Conservation (phyloP, 2,113 vertebrate genomes). For the Rhizomys pruinosus region DNA sequence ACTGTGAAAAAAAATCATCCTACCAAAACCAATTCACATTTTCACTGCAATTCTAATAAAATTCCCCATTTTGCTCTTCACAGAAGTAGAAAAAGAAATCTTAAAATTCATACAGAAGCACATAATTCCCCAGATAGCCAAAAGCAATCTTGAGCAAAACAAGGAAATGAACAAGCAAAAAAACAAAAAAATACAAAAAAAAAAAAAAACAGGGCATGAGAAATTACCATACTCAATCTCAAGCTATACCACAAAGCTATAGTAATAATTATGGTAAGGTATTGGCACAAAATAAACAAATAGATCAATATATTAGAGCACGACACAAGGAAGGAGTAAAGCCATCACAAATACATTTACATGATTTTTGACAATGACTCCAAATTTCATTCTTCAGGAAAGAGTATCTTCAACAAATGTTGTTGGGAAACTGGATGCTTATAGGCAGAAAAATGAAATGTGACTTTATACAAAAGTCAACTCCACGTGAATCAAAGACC, state of each 20-base stretch:
- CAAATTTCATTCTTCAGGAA: not conserved
- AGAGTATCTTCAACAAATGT: not conserved
- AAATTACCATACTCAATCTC: not conserved
- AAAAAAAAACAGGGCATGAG: not conserved
- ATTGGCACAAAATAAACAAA: not conserved
- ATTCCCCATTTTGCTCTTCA: not conserved
- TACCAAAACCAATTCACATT: not conserved
- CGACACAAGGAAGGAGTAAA: too few species aligned
- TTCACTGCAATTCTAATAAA: not conserved
- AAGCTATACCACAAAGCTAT: not conserved
- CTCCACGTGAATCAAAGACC: not conserved
- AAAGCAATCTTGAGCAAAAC: not conserved
- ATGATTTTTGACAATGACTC: too few species aligned
- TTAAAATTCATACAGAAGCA: not conserved
- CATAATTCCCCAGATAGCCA: not conserved
- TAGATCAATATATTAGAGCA: not conserved
- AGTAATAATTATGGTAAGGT: too few species aligned
- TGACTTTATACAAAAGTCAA: not conserved
- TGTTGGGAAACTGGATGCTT: not conserved
- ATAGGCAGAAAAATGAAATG: not conserved
- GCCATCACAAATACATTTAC: too few species aligned
- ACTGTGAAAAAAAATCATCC: not conserved
- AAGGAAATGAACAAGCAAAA: too few species aligned
- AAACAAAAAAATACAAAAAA: too few species aligned
- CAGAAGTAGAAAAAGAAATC: not conserved